phyloP scores from a whole-genome alignment of 2,797 vertebrate genomes.

The Myoxocephalus aenaeus region DNA sequence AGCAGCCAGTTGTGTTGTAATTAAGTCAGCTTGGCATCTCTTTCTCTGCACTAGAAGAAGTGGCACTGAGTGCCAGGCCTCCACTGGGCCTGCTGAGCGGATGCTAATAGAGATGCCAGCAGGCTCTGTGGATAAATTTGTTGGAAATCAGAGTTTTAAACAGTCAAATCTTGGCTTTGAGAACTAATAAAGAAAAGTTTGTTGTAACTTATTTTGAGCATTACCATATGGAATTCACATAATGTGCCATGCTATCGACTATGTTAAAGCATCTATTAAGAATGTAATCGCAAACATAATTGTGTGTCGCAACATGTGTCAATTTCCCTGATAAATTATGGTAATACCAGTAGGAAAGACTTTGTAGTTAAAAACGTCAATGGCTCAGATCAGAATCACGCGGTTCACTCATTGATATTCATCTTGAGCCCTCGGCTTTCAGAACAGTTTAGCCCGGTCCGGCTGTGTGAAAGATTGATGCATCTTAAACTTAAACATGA shows the following conservation, averaged over 20 bases:
- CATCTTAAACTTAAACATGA: slow-evolving; percentile 71
- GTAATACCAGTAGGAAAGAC: neutral
- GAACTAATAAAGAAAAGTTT: slow-evolving; percentile 39
- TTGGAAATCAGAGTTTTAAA: slow-evolving; percentile 56
- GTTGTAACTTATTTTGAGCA: slow-evolving; percentile 17
- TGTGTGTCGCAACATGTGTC: neutral
- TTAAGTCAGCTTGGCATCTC: slow-evolving; percentile 69
- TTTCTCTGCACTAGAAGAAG: slow-evolving; percentile 50
- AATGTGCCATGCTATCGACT: slow-evolving; percentile 11
- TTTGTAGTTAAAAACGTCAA: neutral
- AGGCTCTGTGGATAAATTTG: slow-evolving; percentile 43
- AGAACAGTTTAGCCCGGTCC: slow-evolving; percentile 68
- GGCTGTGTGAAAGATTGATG: slow-evolving; percentile 76
- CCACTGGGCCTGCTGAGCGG: slow-evolving; percentile 57
- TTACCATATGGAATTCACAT: slow-evolving; percentile 10
- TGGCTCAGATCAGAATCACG: slow-evolving; percentile 22
- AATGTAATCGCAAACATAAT: slow-evolving; percentile 20
- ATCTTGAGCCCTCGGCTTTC: slow-evolving; percentile 53
- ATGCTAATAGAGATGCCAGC: slow-evolving; percentile 61
- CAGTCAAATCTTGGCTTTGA: slow-evolving; percentile 32
- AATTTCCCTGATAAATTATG: slow-evolving; percentile 14
- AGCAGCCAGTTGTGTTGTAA: slow-evolving; percentile 71
- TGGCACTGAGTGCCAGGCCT: slow-evolving; percentile 61
- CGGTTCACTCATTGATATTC: slow-evolving; percentile 59
- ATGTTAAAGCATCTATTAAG: slow-evolving; percentile 6